Base-by-base conservation (phyloP, 2,888 invertebrate species). In the Microdon myrmicae region DNA sequence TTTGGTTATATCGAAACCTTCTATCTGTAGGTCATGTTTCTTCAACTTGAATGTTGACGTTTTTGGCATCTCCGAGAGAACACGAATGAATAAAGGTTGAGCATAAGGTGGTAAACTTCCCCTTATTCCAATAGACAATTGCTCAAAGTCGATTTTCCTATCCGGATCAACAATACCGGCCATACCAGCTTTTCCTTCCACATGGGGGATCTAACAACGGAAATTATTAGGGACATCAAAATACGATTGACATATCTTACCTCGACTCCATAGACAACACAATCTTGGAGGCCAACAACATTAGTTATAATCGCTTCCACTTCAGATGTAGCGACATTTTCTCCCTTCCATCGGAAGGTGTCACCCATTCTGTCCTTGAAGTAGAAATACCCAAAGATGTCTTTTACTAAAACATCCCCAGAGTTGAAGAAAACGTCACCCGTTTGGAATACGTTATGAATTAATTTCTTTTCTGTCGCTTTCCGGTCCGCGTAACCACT, bases 261-360 rank as follows among this genome's bases (percentile, higher is more conserved):
- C 81, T 93, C 88, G 1, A 97, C 95, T 1, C 97, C 97, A 74
- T 94, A 97, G 0, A 95, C 96, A 2, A 90, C 89, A 64, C 89
- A 90, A 69, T 92, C 90, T 61, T 86, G 86, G 56, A 93, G 83
- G 1, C 85, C 86, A 38, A 91, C 82, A 17, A 88, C 83, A 48
- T 90, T 90, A 60, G 90, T 90, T 68, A 97, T 85, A 6, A 93
- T 89, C 45, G 90, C 90, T 81, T 98, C 97, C 12, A 98, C 94
- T 82, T 98, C 98, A 0, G 90, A 88, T 1, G 97, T 97, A 51
- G 96, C 90, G 1, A 98, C 96, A 77, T 98, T 98, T 82, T 99
- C 97, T 8, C 98, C 97, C 75, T 93, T 90, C 95, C 95, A 96
- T 72, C 87, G 84, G 80, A 88, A 91, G 0, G 91, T 92, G 79